phyloP scores from a whole-genome alignment of 2,888 invertebrate species.

The Lordiphosa andalusiaca region DNA sequence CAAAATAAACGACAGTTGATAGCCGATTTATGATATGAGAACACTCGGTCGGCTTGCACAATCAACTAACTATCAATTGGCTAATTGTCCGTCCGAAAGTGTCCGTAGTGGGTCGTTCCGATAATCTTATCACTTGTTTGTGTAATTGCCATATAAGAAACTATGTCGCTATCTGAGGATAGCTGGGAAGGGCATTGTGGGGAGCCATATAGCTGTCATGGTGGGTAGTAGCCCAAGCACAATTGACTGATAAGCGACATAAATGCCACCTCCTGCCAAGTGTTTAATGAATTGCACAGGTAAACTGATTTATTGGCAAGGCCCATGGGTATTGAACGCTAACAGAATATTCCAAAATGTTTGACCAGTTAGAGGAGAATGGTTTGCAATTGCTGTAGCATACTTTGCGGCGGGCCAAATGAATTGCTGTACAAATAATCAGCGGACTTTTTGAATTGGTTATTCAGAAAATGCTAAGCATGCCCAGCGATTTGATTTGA shows the following conservation, averaged over 20 bases:
- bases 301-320: conserved; percentile 41
- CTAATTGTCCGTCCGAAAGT: conserved; percentile 33
- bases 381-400: neutral
- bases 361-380: neutral
- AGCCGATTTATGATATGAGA: conserved; percentile 25
- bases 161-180: neutral
- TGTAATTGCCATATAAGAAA: conserved; percentile 22
- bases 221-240: neutral
- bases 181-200: no score
- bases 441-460: no score
- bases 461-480: no score
- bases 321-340: no score
- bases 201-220: no score
- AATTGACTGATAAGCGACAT: neutral
- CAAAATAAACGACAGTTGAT: conserved; percentile 23
- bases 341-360: no score
- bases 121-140: conserved; percentile 26
- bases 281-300: conserved; percentile 23
- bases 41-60: neutral
- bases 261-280: conserved; percentile 10
- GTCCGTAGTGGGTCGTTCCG: neutral
- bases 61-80: conserved; percentile 31
- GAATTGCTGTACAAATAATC: no score
- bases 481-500: no score
- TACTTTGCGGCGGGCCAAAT: neutral